Evolutionary conservation across 2,888 invertebrate genomes (phyloP).

Genomic region (Aleiodes testaceus): DNA sequence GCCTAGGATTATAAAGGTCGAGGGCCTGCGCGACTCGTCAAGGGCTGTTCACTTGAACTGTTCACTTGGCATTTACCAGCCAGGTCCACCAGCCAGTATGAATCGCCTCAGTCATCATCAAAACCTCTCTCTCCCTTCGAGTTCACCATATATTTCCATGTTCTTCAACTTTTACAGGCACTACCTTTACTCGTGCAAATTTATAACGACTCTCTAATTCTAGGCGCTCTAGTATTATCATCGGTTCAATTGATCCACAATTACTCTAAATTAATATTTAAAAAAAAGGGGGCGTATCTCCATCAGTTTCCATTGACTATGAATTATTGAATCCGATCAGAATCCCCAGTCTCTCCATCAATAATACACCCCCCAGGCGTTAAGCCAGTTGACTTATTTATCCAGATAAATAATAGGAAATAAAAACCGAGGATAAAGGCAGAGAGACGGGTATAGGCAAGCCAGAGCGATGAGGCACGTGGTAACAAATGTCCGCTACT

Average conservation of each 20-base stretch:
- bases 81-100: slow-evolving; percentile 8
- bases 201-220: not conserved
- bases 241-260: not conserved
- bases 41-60: slow-evolving; percentile 72
- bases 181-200: not conserved
- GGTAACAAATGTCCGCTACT: slow-evolving; percentile 72
- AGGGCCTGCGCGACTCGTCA: slow-evolving; percentile 62
- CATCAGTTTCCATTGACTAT: slow-evolving; percentile 14
- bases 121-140: slow-evolving; percentile 29
- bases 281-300: no score
- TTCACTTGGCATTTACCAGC: slow-evolving; percentile 70
- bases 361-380: slow-evolving; percentile 31
- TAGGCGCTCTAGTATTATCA: not conserved
- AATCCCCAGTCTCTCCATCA: slow-evolving; percentile 20
- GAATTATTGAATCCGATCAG: slow-evolving; percentile 33
- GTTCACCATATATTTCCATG: slow-evolving; percentile 25
- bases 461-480: slow-evolving; percentile 56
- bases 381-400: slow-evolving; percentile 63
- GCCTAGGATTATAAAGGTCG: slow-evolving; percentile 72
- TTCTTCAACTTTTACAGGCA: slow-evolving; percentile 41
- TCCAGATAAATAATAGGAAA: slow-evolving; percentile 72
- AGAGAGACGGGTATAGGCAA: slow-evolving; percentile 47
- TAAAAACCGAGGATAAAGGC: slow-evolving; percentile 61
- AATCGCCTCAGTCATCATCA: slow-evolving; percentile 24
- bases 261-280: no score